Evolutionary conservation across 2,888 invertebrate genomes (phyloP).

Genomic region (Lycocerus yunnanus): DNA sequence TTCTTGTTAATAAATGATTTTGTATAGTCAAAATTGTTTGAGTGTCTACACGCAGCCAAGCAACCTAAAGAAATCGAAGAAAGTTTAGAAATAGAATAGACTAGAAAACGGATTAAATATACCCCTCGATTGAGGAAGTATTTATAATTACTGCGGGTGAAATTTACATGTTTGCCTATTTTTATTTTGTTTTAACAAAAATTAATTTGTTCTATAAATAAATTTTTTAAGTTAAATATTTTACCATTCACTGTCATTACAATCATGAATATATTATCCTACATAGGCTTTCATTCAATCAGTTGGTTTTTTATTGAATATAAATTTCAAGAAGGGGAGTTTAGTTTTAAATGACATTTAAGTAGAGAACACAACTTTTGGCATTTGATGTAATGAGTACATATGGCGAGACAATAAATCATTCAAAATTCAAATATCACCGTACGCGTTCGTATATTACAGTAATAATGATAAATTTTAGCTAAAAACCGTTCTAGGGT

Average conservation of each 20-base stretch:
- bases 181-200: too few species aligned
- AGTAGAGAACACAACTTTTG: slow-evolving; percentile 25
- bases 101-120: neutral
- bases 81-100: neutral
- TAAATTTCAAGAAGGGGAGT: slow-evolving; percentile 16
- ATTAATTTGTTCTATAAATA: neutral
- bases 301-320: neutral
- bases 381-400: slow-evolving; percentile 18
- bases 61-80: slow-evolving; percentile 63
- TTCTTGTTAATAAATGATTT: slow-evolving; percentile 86
- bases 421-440: slow-evolving; percentile 20
- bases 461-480: slow-evolving; percentile 8
- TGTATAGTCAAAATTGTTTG: slow-evolving; percentile 90
- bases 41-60: slow-evolving; percentile 87
- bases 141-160: too few species aligned
- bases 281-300: neutral
- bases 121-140: too few species aligned
- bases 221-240: neutral
- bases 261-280: neutral
- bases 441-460: slow-evolving; percentile 9
- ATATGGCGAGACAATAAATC: slow-evolving; percentile 16
- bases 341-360: slow-evolving; percentile 19
- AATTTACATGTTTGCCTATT: too few species aligned
- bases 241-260: neutral
- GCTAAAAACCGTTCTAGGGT: neutral